phyloP scores from a whole-genome alignment of 2,113 vertebrate genomes.

The Trematomus loennbergii region DNA sequence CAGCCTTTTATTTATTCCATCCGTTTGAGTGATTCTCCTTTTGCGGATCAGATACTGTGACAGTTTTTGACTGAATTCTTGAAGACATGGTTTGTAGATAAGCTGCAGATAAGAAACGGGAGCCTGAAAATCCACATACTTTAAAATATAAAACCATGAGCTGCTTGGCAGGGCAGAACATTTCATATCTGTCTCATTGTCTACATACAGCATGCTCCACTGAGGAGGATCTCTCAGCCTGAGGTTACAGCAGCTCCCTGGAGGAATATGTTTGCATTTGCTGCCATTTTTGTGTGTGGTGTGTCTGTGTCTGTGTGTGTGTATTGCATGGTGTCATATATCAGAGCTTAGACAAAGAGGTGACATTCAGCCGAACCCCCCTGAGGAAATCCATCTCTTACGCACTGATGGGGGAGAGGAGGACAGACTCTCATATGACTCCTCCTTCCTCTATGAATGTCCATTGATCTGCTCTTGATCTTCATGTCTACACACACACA shows the following conservation, averaged over 20 bases:
- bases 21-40: background rate
- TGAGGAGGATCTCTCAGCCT: constrained; percentile 5
- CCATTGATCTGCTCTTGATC: constrained; percentile 43
- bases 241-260: constrained; percentile 17
- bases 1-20: background rate
- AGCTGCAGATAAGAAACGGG: constrained; percentile 21
- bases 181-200: constrained; percentile 2
- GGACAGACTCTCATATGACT: constrained; percentile 36
- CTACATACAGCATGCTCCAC: background rate
- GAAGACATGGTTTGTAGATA: background rate
- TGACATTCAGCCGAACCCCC: constrained; percentile 46
- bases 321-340: constrained; percentile 35
- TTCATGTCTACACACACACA: constrained; percentile 18
- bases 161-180: background rate
- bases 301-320: constrained; percentile 12
- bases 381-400: constrained; percentile 30
- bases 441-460: constrained; percentile 16
- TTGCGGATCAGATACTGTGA: background rate
- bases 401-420: constrained; percentile 13
- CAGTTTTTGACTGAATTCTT: constrained; percentile 16
- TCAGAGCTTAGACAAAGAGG: constrained; percentile 60
- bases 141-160: background rate
- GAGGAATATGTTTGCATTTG: constrained; percentile 23
- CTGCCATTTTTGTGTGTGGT: background rate
- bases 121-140: constrained; percentile 26